phyloP scores from a whole-genome alignment of 2,113 vertebrate species.

The Motacilla alba region DNA sequence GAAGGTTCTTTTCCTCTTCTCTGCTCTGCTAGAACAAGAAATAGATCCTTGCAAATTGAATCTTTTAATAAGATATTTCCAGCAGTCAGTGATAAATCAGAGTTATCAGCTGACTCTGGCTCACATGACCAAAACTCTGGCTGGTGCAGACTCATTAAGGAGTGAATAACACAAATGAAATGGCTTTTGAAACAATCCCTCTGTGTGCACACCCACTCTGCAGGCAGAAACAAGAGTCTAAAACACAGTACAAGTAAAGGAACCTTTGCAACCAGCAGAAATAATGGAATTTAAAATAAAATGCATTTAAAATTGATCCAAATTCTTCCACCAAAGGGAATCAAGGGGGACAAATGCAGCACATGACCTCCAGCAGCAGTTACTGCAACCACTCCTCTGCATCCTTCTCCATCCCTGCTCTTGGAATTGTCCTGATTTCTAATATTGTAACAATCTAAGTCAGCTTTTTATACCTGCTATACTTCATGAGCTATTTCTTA shows the following conservation, averaged over 20 bases:
- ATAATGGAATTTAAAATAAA: background rate
- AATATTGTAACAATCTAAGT: background rate
- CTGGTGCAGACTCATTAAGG: background rate
- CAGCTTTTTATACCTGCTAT: background rate
- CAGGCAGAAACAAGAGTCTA: background rate
- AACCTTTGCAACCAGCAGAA: background rate
- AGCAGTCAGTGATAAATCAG: background rate
- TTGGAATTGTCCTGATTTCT: background rate
- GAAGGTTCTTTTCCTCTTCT: slow-evolving; percentile 88
- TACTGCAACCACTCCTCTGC: rapidly evolving
- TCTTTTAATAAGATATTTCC: background rate
- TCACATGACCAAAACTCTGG: background rate
- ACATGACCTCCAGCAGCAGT: background rate
- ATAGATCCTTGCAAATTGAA: background rate
- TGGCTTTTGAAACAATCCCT: background rate
- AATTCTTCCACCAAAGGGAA: background rate
- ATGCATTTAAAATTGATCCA: background rate
- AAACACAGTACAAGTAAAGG: background rate
- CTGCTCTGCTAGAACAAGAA: slow-evolving; percentile 75
- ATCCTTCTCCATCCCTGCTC: background rate
- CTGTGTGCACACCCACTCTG: background rate
- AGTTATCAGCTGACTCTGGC: background rate
- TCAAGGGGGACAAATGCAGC: background rate
- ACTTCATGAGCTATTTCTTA: background rate
- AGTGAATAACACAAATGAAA: background rate